Evolutionary conservation across 2,797 vertebrate species (phyloP).

Genomic region (Cynopterus sphinx): DNA sequence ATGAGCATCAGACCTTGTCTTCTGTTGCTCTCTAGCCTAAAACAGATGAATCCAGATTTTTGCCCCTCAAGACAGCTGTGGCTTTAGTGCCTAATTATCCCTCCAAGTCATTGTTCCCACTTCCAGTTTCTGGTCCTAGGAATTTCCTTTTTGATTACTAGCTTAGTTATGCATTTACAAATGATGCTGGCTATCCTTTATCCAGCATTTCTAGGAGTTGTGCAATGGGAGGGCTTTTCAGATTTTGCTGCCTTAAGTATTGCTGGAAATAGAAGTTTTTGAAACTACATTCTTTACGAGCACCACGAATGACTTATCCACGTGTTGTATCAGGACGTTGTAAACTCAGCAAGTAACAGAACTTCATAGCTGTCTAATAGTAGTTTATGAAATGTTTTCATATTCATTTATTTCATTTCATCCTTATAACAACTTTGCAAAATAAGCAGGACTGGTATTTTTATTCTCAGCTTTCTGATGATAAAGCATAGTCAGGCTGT

Average conservation of each 20-base stretch:
- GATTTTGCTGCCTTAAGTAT: background rate
- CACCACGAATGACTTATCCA: background rate
- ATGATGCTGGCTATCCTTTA: background rate
- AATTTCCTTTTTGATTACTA: conserved; percentile 31
- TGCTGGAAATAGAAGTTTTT: conserved; percentile 59
- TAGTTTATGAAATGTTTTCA: conserved; percentile 35
- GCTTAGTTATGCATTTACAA: conserved; percentile 25
- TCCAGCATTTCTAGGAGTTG: conserved; percentile 16
- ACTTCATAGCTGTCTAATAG: conserved; percentile 23
- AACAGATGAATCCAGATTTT: background rate
- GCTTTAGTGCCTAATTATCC: background rate
- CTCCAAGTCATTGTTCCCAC: background rate
- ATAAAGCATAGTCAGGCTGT: conserved; percentile 31
- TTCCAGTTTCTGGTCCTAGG: background rate
- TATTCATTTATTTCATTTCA: conserved; percentile 40
- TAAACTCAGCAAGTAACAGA: conserved; percentile 19
- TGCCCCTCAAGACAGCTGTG: background rate
- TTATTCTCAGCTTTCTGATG: background rate
- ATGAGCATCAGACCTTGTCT: background rate
- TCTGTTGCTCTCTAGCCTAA: background rate
- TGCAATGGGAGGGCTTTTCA: background rate
- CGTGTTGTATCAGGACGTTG: conserved; percentile 22
- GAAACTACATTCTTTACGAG: conserved; percentile 38
- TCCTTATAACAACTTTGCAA: conserved; percentile 51
- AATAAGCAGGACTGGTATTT: conserved; percentile 29